Evolutionary conservation across 30 jellyfish, hydroid and myxozoan genomes (phyloP).

Genomic region (Mastigias papua): DNA sequence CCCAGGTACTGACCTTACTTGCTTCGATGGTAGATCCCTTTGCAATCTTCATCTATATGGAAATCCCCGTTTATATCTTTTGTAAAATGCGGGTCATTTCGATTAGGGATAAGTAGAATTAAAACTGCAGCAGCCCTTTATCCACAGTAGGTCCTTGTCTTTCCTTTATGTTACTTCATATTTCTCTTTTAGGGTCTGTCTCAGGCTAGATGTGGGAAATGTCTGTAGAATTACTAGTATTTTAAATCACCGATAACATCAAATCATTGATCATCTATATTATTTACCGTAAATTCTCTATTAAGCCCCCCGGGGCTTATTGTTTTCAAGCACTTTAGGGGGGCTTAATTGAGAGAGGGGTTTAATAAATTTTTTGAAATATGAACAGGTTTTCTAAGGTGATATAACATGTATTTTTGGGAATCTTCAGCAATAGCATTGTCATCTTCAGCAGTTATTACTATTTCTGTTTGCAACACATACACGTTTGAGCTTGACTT

Average conservation of each 20-base stretch:
- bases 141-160: not conserved
- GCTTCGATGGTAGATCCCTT: conserved; percentile 34
- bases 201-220: not conserved
- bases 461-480: no score
- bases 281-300: no score
- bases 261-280: not conserved
- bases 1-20: conserved; percentile 33
- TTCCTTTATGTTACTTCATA: not conserved
- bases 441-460: no score
- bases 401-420: no score
- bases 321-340: no score
- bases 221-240: not conserved
- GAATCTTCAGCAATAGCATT: no score
- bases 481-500: no score
- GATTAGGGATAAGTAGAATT: conserved; percentile 17
- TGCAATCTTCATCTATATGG: conserved; percentile 38
- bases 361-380: no score
- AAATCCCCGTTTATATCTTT: conserved; percentile 30
- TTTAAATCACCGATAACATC: not conserved
- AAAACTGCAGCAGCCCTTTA: conserved; percentile 28
- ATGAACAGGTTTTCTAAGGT: no score
- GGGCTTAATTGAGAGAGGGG: no score
- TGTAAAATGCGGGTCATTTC: not conserved
- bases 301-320: no score
- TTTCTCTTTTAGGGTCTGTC: no score